A percentile compares a stretch with the other conserved stretches of the same genome.
Evolutionary conservation across 2,797 vertebrate species (phyloP).

Genomic region (Poecilia picta): DNA sequence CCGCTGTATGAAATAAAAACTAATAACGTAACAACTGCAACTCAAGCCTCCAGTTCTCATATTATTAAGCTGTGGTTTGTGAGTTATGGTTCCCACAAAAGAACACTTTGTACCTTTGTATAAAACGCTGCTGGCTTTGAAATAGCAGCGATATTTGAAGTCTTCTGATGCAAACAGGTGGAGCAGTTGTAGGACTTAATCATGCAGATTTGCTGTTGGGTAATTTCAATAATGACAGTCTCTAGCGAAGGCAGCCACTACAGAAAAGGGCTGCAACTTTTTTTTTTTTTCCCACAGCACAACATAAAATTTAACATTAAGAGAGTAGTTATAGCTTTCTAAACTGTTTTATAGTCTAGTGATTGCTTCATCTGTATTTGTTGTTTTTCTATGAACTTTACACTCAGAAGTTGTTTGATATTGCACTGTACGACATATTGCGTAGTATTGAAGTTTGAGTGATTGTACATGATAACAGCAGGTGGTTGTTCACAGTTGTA

Average conservation of each 20-base stretch:
- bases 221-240: conserved; percentile 4
- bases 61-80: not conserved
- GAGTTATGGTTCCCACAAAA: not conserved
- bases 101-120: conserved; percentile 1
- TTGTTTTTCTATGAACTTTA: conserved; percentile 18
- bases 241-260: not conserved
- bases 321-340: not conserved
- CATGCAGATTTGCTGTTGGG: conserved; percentile 13
- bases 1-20: not conserved
- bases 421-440: conserved; percentile 11
- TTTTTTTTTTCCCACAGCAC: no score
- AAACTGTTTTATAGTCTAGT: not conserved
- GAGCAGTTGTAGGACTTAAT: conserved; percentile 10
- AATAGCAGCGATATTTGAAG: not conserved
- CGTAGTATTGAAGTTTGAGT: conserved; percentile 26
- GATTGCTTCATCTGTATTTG: conserved; percentile 1
- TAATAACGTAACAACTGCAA: not conserved
- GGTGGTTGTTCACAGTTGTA: conserved; percentile 60
- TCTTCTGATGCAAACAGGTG: not conserved
- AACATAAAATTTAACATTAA: not conserved
- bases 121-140: not conserved
- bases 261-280: not conserved
- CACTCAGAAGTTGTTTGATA: conserved; percentile 14
- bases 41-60: not conserved
- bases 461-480: conserved; percentile 53